These are phyloP conservation scores for Neoaliturus tenellus DNA, from an alignment of 2,888 invertebrate species.

Conservation along the genomic window DNA sequence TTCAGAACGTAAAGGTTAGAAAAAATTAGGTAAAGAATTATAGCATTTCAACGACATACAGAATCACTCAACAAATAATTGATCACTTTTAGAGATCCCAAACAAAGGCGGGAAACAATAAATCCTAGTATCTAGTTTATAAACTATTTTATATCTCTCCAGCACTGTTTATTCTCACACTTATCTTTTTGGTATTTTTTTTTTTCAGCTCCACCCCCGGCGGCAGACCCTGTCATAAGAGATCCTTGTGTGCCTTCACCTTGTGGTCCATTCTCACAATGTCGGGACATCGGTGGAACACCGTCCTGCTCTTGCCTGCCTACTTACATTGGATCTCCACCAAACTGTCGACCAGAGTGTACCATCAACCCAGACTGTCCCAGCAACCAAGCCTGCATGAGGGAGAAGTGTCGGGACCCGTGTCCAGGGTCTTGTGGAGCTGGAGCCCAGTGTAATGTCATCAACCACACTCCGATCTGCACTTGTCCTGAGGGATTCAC, in stretches of 20 bases:
- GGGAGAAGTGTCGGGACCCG: slow-evolving; percentile 74
- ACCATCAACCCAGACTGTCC: slow-evolving; percentile 74
- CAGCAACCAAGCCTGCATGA: slow-evolving; percentile 78
- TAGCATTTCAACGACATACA: too few species aligned
- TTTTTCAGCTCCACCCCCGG: slow-evolving; percentile 67
- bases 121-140: too few species aligned
- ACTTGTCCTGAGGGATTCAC: slow-evolving; percentile 84
- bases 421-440: slow-evolving; percentile 81
- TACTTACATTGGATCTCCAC: slow-evolving; percentile 85
- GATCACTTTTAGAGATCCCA: too few species aligned
- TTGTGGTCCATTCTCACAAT: slow-evolving; percentile 75
- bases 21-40: too few species aligned
- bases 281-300: slow-evolving; percentile 68
- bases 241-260: slow-evolving; percentile 72
- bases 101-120: too few species aligned
- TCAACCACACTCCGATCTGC: slow-evolving; percentile 87
- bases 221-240: slow-evolving; percentile 60
- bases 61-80: too few species aligned
- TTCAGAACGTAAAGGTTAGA: too few species aligned
- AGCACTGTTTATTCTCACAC: too few species aligned
- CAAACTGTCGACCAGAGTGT: slow-evolving; percentile 74
- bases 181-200: too few species aligned
- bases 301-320: slow-evolving; percentile 80
- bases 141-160: too few species aligned
- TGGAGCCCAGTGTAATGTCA: slow-evolving; percentile 83